Evolutionary conservation across 2,797 vertebrate species (phyloP).

Genomic region (Thaleichthys pacificus): DNA sequence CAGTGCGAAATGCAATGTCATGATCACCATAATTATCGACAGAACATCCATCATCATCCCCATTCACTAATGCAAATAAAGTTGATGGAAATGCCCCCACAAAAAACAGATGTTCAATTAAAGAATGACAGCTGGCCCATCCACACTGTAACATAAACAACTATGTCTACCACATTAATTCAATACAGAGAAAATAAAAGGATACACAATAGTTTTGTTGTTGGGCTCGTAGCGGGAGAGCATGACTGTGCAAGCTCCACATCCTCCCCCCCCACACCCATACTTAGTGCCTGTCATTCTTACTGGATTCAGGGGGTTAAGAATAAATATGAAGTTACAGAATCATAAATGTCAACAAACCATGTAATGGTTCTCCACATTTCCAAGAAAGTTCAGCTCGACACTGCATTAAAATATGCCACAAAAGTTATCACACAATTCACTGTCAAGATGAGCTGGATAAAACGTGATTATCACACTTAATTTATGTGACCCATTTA

Average conservation of each 20-base stretch:
- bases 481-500: too few relatives aligned
- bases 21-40: too few relatives aligned
- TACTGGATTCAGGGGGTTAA: conserved; percentile 71
- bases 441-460: neutral
- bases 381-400: neutral
- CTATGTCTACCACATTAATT: neutral
- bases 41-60: too few relatives aligned
- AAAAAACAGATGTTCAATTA: too few relatives aligned
- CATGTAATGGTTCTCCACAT: neutral
- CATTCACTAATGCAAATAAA: too few relatives aligned
- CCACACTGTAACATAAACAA: too few relatives aligned
- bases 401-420: too few relatives aligned
- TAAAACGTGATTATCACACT: neutral
- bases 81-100: too few relatives aligned
- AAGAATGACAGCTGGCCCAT: too few relatives aligned
- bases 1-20: neutral
- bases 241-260: conserved; percentile 78
- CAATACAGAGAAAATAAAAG: conserved; percentile 36
- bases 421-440: too few relatives aligned
- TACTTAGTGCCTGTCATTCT: conserved; percentile 82
- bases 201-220: conserved; percentile 74
- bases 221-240: conserved; percentile 68
- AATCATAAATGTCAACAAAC: neutral
- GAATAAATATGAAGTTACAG: conserved; percentile 5
- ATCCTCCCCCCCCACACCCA: conserved; percentile 80